These are phyloP conservation scores for Periophthalmus magnuspinnatus DNA, from an alignment of 2,797 vertebrate genomes.

Conservation along the genomic window DNA sequence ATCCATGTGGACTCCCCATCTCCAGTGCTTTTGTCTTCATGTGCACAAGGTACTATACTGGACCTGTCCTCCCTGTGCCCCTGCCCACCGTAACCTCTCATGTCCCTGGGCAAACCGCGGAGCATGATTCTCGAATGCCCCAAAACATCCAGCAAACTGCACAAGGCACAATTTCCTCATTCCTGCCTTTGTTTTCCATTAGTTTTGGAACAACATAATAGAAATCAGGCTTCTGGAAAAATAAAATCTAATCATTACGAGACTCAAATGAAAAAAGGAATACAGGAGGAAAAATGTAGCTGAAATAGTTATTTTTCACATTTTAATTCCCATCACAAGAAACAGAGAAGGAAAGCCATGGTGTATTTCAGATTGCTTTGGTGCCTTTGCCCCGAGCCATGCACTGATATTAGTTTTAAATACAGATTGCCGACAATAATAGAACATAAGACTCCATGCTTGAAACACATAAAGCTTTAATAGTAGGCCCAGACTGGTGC, in stretches of 20 bases:
- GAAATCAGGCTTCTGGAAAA: constrained; percentile 72
- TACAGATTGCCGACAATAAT: constrained; percentile 89
- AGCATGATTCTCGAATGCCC: constrained; percentile 75
- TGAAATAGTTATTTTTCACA: constrained; percentile 82
- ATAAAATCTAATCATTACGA: constrained; percentile 78
- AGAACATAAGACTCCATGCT: constrained; percentile 75
- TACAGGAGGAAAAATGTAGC: constrained; percentile 70
- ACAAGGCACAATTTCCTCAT: constrained; percentile 76
- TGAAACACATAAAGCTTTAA: constrained; percentile 57
- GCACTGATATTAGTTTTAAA: constrained; percentile 88
- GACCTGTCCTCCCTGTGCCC: constrained; percentile 65
- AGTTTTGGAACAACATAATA: constrained; percentile 76
- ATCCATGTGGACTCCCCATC: constrained; percentile 81
- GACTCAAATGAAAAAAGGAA: constrained; percentile 77
- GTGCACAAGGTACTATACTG: constrained; percentile 60
- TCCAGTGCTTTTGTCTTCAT: constrained; percentile 75
- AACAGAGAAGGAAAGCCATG: constrained; percentile 72
- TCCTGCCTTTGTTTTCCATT: constrained; percentile 72
- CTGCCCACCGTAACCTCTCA: constrained; percentile 69
- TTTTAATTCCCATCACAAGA: constrained; percentile 80
- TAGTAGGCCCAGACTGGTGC: constrained; percentile 69
- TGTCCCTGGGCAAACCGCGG: constrained; percentile 76
- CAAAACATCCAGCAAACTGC: constrained; percentile 72
- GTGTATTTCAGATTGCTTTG: constrained; percentile 82
- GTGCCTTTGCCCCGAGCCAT: constrained; percentile 84